Conservation (phyloP, 1,140 invertebrate genomes). For the Brachionus rubens region DNA sequence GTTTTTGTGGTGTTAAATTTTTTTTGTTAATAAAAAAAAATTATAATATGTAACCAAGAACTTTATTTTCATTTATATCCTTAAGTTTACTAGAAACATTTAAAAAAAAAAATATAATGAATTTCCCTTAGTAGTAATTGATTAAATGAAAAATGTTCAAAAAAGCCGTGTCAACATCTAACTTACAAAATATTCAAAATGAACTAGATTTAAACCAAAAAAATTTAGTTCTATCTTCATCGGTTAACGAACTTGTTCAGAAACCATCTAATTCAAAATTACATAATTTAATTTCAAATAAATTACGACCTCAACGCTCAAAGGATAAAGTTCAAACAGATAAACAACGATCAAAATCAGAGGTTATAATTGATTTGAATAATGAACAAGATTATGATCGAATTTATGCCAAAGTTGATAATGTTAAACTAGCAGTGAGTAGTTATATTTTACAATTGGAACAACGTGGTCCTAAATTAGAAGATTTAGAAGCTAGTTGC, state of each 20-base stretch:
- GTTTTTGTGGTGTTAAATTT: background rate
- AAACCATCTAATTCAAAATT: background rate
- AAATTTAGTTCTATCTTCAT: background rate
- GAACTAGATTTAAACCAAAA: background rate
- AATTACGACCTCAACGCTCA: background rate
- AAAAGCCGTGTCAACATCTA: background rate
- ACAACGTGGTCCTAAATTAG: conserved; percentile 11
- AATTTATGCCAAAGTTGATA: background rate
- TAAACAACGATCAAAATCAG: background rate
- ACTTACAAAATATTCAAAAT: background rate
- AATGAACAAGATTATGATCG: background rate
- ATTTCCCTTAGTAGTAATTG: background rate
- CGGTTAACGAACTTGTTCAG: background rate
- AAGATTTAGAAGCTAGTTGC: conserved; percentile 7
- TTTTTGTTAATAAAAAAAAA: background rate
- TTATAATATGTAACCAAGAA: conserved; percentile 21
- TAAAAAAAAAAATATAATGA: too few relatives aligned
- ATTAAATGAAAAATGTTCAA: background rate
- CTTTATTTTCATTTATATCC: too few relatives aligned
- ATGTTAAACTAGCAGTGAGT: conserved; percentile 6
- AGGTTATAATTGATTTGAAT: background rate
- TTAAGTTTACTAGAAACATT: too few relatives aligned
- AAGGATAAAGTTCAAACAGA: background rate
- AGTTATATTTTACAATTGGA: background rate
- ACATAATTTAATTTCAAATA: background rate